phyloP scores from a whole-genome alignment of 2,797 vertebrate species.

The Tamandua tetradactyla region DNA sequence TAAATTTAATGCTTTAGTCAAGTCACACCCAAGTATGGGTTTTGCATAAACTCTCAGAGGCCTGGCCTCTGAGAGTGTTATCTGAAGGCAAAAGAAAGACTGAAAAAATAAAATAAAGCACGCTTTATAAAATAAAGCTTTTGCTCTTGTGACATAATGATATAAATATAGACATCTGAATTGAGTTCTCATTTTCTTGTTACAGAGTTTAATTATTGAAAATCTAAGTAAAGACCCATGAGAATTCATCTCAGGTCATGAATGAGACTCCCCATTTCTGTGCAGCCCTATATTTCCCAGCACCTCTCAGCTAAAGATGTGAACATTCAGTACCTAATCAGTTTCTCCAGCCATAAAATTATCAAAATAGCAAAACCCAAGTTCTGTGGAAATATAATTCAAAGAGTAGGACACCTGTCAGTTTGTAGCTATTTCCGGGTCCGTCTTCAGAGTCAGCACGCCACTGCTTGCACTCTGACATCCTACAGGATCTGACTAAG shows the following conservation, averaged over 20 bases:
- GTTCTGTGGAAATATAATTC: background rate
- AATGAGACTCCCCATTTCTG: background rate
- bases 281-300: too few species aligned
- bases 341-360: background rate
- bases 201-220: background rate
- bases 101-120: background rate
- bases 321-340: background rate
- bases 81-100: background rate
- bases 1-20: background rate
- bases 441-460: too few species aligned
- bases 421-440: background rate
- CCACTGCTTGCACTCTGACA: too few species aligned
- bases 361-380: background rate
- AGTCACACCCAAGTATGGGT: background rate
- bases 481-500: rapidly evolving
- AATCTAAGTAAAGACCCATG: background rate
- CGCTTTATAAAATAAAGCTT: background rate
- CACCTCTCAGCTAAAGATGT: too few species aligned
- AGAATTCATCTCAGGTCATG: background rate
- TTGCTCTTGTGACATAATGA: background rate
- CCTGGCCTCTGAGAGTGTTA: too few species aligned
- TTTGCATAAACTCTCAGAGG: background rate
- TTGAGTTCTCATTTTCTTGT: background rate
- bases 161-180: background rate
- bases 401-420: background rate